phyloP scores from a whole-genome alignment of 2,113 vertebrate species.

The Eleginops maclovinus region DNA sequence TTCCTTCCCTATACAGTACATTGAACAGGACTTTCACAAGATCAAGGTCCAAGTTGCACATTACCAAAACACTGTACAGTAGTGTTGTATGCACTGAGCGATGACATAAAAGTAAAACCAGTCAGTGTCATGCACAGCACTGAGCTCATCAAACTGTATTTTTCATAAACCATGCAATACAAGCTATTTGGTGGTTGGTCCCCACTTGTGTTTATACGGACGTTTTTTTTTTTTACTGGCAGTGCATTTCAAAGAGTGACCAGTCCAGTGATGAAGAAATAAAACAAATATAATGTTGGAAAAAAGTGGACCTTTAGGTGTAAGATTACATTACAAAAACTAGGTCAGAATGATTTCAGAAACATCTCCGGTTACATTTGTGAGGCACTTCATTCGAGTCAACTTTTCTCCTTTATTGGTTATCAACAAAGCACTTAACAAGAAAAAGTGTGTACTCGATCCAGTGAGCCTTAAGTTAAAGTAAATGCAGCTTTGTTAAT shows the following conservation, averaged over 20 bases:
- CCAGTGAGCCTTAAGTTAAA: not conserved
- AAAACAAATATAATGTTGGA: conserved; percentile 42
- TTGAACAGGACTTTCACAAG: not conserved
- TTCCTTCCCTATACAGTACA: not conserved
- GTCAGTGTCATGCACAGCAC: not conserved
- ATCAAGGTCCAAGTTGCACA: not conserved
- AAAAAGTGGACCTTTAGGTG: conserved; percentile 61
- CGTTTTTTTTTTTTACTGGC: conserved; percentile 31
- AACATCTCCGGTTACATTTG: too few relatives aligned
- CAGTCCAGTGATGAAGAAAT: conserved; percentile 52
- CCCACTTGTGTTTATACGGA: conserved; percentile 19
- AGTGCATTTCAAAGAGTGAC: conserved; percentile 33
- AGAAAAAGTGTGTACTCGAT: not conserved
- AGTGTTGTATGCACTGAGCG: too few relatives aligned
- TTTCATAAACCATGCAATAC: not conserved
- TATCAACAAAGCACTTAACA: not conserved
- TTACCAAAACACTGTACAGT: not conserved
- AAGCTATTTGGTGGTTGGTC: conserved; percentile 22
- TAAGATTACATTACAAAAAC: too few relatives aligned
- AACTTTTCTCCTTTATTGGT: too few relatives aligned
- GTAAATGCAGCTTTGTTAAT: conserved; percentile 39
- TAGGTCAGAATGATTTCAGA: too few relatives aligned
- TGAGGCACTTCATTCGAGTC: too few relatives aligned
- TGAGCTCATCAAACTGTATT: conserved; percentile 15
- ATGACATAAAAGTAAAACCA: not conserved